phyloP scores from a whole-genome alignment of 1,140 invertebrate genomes.

The Drosophila asahinai region DNA sequence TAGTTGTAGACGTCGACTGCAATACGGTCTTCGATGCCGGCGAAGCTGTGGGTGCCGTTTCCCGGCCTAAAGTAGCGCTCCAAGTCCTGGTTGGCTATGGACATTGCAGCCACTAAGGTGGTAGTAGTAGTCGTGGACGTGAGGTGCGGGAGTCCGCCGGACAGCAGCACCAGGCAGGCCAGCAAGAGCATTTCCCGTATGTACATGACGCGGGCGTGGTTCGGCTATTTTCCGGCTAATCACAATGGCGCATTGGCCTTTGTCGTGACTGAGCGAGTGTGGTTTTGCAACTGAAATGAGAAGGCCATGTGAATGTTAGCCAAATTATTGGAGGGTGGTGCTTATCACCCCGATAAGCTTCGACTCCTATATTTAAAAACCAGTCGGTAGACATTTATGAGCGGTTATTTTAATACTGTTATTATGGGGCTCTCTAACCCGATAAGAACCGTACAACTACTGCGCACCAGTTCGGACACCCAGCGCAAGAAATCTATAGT shows the following conservation, averaged over 20 bases:
- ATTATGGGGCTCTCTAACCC: conserved; percentile 3
- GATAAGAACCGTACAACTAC: conserved; percentile 24
- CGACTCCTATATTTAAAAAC: conserved; percentile 7
- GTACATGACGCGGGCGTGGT: conserved; percentile 41
- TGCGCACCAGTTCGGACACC: conserved; percentile 10
- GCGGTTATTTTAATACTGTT: conserved; percentile 4
- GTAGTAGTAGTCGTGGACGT: conserved; percentile 77
- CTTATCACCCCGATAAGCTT: conserved; percentile 39
- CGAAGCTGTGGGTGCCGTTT: conserved; percentile 65
- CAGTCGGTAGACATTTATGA: conserved; percentile 7
- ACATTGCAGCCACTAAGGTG: conserved; percentile 77
- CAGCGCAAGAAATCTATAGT: not conserved
- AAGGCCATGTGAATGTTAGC: conserved; percentile 8
- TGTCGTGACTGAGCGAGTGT: conserved; percentile 12
- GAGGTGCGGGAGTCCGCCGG: conserved; percentile 67
- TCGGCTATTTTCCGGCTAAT: conserved; percentile 16
- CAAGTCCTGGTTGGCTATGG: conserved; percentile 80
- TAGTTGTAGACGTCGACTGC: conserved; percentile 74
- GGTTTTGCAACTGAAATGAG: conserved; percentile 49
- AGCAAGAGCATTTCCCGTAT: conserved; percentile 61
- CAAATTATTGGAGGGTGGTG: conserved; percentile 17
- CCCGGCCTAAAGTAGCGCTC: conserved; percentile 78
- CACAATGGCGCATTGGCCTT: conserved; percentile 9
- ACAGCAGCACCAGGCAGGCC: conserved; percentile 58
- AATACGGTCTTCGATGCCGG: conserved; percentile 69